A percentile compares a stretch with the other conserved stretches of the same genome.
Conservation (phyloP, 2,113 vertebrate species). For the Boleophthalmus pectinirostris region DNA sequence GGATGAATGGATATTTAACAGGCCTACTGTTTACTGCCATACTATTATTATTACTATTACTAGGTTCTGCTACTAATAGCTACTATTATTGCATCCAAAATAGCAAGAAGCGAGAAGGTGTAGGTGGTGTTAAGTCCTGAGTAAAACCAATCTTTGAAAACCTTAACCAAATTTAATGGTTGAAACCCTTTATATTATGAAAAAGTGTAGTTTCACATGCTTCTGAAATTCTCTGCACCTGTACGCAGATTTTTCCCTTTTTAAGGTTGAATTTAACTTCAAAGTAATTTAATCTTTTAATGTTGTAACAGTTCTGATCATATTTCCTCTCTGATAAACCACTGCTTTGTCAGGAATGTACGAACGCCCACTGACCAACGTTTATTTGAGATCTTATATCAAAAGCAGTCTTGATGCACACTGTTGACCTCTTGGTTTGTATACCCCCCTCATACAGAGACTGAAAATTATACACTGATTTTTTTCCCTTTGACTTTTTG, state of each 20-base stretch:
- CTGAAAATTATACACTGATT: slow-evolving; percentile 50
- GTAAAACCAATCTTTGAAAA: neutral
- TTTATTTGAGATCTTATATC: slow-evolving; percentile 58
- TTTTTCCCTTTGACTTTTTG: slow-evolving; percentile 42
- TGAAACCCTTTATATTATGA: neutral
- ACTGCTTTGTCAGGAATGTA: slow-evolving; percentile 31
- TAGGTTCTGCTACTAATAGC: too few relatives aligned
- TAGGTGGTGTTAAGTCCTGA: too few relatives aligned
- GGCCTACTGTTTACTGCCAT: too few relatives aligned
- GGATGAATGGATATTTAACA: too few relatives aligned
- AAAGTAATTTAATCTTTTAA: slow-evolving; percentile 20
- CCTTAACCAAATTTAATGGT: neutral
- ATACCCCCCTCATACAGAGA: slow-evolving; percentile 24
- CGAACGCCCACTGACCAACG: slow-evolving; percentile 33
- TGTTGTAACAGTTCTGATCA: slow-evolving; percentile 32
- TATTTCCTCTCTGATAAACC: slow-evolving; percentile 22
- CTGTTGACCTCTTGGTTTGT: too few relatives aligned
- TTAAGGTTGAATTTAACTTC: slow-evolving; percentile 14
- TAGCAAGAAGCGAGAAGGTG: too few relatives aligned
- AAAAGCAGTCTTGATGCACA: slow-evolving; percentile 3
- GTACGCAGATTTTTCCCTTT: neutral
- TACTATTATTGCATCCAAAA: too few relatives aligned
- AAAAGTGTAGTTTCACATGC: neutral
- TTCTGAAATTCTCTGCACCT: slow-evolving; percentile 3
- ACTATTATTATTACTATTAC: too few relatives aligned